Evolutionary conservation across 2,113 vertebrate species (phyloP), one percentile per base, ranked within the genome.

Genomic region (Menidia beryllina): DNA sequence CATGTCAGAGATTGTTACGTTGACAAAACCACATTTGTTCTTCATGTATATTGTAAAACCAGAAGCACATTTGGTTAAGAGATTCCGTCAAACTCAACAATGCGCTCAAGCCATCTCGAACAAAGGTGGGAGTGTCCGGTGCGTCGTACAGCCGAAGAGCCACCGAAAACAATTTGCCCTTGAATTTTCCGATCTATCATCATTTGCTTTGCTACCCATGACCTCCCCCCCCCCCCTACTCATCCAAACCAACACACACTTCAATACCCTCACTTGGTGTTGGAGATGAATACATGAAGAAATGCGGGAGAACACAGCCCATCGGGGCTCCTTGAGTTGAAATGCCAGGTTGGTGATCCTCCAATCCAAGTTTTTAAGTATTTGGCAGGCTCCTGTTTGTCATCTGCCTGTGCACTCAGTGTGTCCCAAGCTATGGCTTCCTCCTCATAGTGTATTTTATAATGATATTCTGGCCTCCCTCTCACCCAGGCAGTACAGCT

Each of bases 381-480:
- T 77, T 73, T 60, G 60, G 53, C 77, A 76, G 85, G 94, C 94
- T 95, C 95, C 93, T 93, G 92, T 93, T 95, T 90, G 93, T 94
- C 77, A 94, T 97, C 94, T 98, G 95, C 96, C 96, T 98, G 96
- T 96, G 96, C 96, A 95, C 95, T 95, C 95, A 95, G 95, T 97
- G 95, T 97, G 94, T 97, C 95, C 95, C 95, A 93, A 96, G 93
- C 95, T 95, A 94, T 95, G 96, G 94, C 94, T 95, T 94, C 91
- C 75, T 82, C 91, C 92, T 93, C 91, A 77, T 92, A 82, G 70
- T 84, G 67, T 97, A 97, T 97, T 98, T 98, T 97, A 97, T 92
- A 96, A 98, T 98, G 97, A 98, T 99, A 98, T 98, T 97, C 95
- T 94, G 91, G 83, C 77, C 61, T 82, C 60, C 24, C 49, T 54